Conservation (phyloP, 2,888 invertebrate species). For the Brachylomia viminalis region DNA sequence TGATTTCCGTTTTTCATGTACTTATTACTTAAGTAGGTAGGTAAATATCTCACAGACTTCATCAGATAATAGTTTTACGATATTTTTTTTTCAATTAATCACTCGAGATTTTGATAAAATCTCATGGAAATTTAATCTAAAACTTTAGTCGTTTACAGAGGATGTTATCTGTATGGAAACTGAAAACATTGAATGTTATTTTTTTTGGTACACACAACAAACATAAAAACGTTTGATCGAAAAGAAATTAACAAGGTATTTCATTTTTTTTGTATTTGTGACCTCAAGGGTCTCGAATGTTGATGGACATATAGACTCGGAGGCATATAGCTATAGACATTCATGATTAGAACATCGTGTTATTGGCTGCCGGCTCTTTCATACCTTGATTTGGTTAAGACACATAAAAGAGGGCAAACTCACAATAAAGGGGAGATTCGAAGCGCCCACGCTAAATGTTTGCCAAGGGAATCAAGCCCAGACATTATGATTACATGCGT, state of each 20-base stretch:
- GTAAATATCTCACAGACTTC: background rate
- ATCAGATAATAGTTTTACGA: conserved; percentile 7
- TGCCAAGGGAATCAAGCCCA: conserved; percentile 50
- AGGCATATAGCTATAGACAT: background rate
- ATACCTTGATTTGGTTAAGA: conserved; percentile 24
- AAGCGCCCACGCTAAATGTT: conserved; percentile 53
- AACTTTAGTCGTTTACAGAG: background rate
- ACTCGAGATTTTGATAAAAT: no score
- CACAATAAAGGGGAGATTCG: conserved; percentile 37
- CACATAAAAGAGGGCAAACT: conserved; percentile 39
- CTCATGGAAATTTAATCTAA: conserved; percentile 7
- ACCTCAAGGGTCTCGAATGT: background rate
- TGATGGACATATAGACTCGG: background rate
- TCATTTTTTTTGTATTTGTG: background rate
- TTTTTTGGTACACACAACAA: background rate
- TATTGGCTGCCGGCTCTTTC: conserved; percentile 1
- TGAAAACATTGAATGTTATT: background rate
- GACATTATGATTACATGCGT: conserved; percentile 59
- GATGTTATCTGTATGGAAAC: background rate
- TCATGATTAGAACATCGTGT: conserved; percentile 25
- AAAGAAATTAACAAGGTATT: background rate
- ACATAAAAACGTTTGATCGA: background rate
- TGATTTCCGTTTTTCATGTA: background rate
- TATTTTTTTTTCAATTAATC: no score
- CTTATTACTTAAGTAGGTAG: background rate